phyloP scores from a whole-genome alignment of 2,797 vertebrate genomes.

The Xerus rutilus region DNA sequence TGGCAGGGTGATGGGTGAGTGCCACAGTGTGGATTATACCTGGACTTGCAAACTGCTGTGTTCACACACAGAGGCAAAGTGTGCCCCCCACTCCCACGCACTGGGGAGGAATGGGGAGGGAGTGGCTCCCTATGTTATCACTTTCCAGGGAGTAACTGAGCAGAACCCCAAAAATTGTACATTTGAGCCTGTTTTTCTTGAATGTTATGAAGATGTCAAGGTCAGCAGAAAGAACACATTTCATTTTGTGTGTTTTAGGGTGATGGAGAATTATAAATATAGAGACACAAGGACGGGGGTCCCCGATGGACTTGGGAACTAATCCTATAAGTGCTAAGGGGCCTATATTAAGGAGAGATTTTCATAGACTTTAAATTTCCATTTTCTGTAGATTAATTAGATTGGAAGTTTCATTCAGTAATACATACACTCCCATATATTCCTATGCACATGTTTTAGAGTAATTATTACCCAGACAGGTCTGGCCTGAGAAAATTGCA shows the following conservation, averaged over 20 bases:
- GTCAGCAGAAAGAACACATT: neutral
- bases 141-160: neutral
- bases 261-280: neutral
- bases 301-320: neutral
- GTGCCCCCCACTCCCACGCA: too few relatives aligned
- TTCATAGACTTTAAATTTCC: neutral
- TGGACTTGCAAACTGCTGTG: neutral
- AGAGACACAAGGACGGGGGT: neutral
- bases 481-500: neutral
- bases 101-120: neutral
- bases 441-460: neutral
- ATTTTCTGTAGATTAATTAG: neutral
- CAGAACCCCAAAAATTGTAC: neutral
- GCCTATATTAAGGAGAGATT: neutral
- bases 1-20: neutral
- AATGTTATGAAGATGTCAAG: neutral
- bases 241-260: neutral
- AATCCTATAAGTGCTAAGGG: neutral
- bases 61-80: neutral
- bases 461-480: neutral
- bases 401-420: neutral
- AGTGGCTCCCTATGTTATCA: neutral
- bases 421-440: neutral
- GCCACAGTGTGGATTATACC: neutral
- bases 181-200: neutral